Conservation (phyloP, 2,113 vertebrate species). For the Heterotilapia buettikoferi region DNA sequence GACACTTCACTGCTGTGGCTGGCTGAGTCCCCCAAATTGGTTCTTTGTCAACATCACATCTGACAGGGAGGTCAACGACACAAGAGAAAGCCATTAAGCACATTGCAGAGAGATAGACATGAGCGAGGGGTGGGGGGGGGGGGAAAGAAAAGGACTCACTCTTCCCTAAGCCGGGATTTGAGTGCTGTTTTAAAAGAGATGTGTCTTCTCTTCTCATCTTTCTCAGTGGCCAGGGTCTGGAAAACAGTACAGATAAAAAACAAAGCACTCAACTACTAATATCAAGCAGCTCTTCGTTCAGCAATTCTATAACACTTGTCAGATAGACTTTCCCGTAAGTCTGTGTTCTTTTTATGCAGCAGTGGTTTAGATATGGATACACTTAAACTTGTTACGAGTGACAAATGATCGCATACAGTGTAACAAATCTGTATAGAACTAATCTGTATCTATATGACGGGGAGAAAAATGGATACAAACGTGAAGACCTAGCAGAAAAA, state of each 20-base stretch:
- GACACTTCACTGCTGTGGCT: neutral
- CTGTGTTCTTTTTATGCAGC: neutral
- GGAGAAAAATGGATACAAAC: neutral
- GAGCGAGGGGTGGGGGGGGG: neutral
- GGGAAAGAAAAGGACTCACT: constrained; percentile 23
- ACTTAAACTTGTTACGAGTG: neutral
- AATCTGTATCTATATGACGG: neutral
- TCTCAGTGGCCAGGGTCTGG: neutral
- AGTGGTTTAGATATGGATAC: neutral
- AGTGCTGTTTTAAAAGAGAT: constrained; percentile 48
- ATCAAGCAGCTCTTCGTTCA: neutral
- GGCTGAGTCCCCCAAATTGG: neutral
- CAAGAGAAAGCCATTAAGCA: neutral
- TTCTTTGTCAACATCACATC: constrained; percentile 1
- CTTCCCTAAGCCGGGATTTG: constrained; percentile 45
- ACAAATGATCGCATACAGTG: neutral
- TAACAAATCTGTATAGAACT: neutral
- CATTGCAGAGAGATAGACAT: neutral
- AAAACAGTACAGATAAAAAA: neutral
- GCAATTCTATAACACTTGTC: neutral
- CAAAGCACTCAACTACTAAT: neutral
- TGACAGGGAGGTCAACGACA: neutral
- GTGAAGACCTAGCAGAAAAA: neutral
- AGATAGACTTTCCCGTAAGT: neutral
- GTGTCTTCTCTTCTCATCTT: constrained; percentile 47